Evolutionary conservation across 2,797 vertebrate species (phyloP), one percentile per base, ranked within the genome.

Genomic region (Lagocephalus sceleratus): DNA sequence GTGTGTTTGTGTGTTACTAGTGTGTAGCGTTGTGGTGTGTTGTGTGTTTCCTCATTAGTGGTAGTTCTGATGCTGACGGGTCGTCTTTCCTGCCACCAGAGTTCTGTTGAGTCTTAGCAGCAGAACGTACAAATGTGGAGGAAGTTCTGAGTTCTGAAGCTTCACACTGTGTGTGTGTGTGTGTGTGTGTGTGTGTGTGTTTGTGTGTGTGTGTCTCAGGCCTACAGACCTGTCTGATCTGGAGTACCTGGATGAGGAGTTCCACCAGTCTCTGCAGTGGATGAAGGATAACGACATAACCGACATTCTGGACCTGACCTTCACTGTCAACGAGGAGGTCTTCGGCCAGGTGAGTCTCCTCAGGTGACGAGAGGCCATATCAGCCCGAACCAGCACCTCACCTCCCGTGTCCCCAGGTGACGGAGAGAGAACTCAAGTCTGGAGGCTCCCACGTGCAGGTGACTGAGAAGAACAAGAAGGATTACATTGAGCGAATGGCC

Each of bases 231-330:
- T 98, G 80, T 98, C 95, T 5, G 97, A 99, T 66, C 89, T 99
- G 50, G 97, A 99, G 76, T 99, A 97, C 66, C 85, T 99, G 80
- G 97, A 99, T 58, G 97, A 99, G 81, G 97, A 99, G 82, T 99
- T 99, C 79, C 97, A 99, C 75, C 96, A 96, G 71, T 98, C 96
- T 51, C 88, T 99, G 75, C 97, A 99, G 66, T 99, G 97, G 97
- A 97, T 99, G 95, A 99, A 98, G 68, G 97, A 99, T 80, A 98
- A 99, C 20, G 94, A 95, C 77, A 99, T 99, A 82, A 99, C 97
- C 1, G 94, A 98, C 72, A 95, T 98, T 71, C 85, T 99, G 47
- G 97, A 99, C 76, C 92, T 99, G 64, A 99, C 95, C 50, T 99
- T 99, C 81, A 99, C 95, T 0, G 97, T 99, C 61, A 98, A 99